phyloP scores from a whole-genome alignment of 2,113 vertebrate species.

The Dipodomys merriami region DNA sequence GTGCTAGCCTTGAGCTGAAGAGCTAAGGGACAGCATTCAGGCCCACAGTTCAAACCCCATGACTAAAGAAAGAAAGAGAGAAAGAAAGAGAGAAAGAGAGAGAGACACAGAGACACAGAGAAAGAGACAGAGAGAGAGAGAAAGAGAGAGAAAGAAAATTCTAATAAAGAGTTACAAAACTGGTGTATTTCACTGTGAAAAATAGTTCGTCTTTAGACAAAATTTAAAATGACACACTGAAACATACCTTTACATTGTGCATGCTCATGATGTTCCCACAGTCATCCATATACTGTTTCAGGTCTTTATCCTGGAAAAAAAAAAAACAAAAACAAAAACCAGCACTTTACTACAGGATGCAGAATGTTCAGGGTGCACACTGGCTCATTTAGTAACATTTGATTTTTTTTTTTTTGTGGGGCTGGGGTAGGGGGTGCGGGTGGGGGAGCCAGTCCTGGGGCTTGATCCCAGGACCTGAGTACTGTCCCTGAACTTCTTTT shows the following conservation, averaged over 20 bases:
- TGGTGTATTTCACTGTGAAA: background rate
- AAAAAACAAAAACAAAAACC: constrained; percentile 55
- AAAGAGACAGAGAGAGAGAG: too few relatives aligned
- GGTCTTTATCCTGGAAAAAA: constrained; percentile 95
- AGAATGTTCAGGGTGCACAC: background rate
- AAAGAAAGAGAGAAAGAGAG: too few relatives aligned
- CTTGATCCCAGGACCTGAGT: background rate
- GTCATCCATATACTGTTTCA: constrained; percentile 99
- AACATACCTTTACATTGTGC: constrained; percentile 98
- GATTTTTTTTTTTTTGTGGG: background rate
- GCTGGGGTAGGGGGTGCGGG: too few relatives aligned
- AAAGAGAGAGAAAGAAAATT: too few relatives aligned
- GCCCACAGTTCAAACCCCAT: too few relatives aligned
- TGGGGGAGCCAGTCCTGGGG: background rate
- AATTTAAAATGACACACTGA: background rate
- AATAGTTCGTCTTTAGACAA: background rate
- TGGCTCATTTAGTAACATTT: background rate
- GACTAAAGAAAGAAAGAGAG: too few relatives aligned
- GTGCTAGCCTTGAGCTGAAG: too few relatives aligned
- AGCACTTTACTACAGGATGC: constrained; percentile 12
- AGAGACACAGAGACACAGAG: too few relatives aligned
- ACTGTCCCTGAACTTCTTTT: too few relatives aligned
- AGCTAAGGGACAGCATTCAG: too few relatives aligned
- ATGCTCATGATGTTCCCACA: constrained; percentile 99
- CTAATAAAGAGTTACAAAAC: background rate